Evolutionary conservation across 1,140 invertebrate species (phyloP), one percentile per base, ranked within the genome.

Genomic region (Pollicipes pollicipes): DNA sequence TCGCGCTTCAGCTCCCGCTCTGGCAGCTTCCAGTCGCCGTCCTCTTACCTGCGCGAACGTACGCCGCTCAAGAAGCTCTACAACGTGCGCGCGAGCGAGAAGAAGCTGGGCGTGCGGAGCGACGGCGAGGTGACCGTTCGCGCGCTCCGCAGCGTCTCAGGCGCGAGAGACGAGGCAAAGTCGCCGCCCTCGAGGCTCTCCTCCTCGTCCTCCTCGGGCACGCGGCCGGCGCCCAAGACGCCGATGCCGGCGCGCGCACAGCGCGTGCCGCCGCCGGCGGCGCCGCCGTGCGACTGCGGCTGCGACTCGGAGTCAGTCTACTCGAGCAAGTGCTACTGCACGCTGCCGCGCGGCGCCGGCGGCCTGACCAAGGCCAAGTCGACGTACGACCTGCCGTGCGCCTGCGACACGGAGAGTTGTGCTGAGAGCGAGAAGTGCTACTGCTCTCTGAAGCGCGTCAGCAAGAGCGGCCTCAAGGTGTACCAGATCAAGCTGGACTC

Each of bases 361-460:
- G 31, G 68, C 63, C 66, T 24, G n/a, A 72, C 35, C 30, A 68
- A 73, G 31, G 63, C 21, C 31, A 69, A 69, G 70, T 66, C 30
- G 13, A 30, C 26, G 26, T 70, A 35, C 37, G 30, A 32, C 58
- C 32, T 27, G 29, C 64, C 73, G 26, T 75, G 89, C 76, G 84
- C 85, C 3, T 93, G 90, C 77, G 90, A 92, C 76, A 90, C 90
- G 0, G 90, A 93, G 76, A 90, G 88, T 74, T 93, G 90, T 77
- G 85, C 88, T 0, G 90, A 91, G 71, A 90, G 88, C 77, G 91
- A 91, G 76, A 92, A 92, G 77, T 94, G 91, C 77, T 94, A 94
- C 77, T 94, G 91, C 78, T 79, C 78, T 21, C 72, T 80, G 30
- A 75, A 79, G 71, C 70, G 76, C 6, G 74, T 78, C 64, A 77